phyloP scores from a whole-genome alignment of 2,888 invertebrate genomes.

The Acanthopleura granulata region DNA sequence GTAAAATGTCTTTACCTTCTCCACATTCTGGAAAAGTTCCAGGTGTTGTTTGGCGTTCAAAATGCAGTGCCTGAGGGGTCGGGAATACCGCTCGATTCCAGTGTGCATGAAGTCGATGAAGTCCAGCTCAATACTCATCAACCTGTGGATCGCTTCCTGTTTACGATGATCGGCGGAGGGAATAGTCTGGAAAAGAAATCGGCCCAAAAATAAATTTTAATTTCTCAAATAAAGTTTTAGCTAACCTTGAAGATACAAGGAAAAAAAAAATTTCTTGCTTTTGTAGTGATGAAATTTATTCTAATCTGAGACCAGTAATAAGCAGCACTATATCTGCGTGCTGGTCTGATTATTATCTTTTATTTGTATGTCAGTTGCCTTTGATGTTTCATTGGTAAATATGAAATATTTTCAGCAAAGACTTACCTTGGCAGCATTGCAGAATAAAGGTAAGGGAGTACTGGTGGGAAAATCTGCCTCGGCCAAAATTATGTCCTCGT shows the following conservation, averaged over 20 bases:
- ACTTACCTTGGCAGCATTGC: constrained; percentile 49
- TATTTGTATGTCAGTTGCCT: too few relatives aligned
- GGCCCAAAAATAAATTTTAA: background rate
- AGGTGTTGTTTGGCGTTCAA: constrained; percentile 58
- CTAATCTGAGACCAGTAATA: too few relatives aligned
- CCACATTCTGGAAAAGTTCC: constrained; percentile 66
- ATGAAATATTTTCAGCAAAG: background rate
- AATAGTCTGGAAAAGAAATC: constrained; percentile 40
- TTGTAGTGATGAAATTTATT: too few relatives aligned
- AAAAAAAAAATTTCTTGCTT: too few relatives aligned
- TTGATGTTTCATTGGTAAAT: too few relatives aligned
- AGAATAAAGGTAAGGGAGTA: constrained; percentile 51
- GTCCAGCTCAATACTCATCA: constrained; percentile 59
- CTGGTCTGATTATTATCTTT: too few relatives aligned
- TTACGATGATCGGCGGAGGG: constrained; percentile 41
- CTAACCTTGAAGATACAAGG: too few relatives aligned
- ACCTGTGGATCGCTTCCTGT: constrained; percentile 54
- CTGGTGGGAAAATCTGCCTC: constrained; percentile 39
- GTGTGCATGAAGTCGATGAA: constrained; percentile 63
- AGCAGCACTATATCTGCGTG: too few relatives aligned
- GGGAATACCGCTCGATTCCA: constrained; percentile 62
- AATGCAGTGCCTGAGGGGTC: constrained; percentile 63
- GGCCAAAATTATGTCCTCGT: constrained; percentile 39
- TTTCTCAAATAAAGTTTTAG: background rate
- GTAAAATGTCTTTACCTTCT: constrained; percentile 50